Base-by-base conservation (phyloP, 2,888 invertebrate genomes). In the Encarsia formosa region DNA sequence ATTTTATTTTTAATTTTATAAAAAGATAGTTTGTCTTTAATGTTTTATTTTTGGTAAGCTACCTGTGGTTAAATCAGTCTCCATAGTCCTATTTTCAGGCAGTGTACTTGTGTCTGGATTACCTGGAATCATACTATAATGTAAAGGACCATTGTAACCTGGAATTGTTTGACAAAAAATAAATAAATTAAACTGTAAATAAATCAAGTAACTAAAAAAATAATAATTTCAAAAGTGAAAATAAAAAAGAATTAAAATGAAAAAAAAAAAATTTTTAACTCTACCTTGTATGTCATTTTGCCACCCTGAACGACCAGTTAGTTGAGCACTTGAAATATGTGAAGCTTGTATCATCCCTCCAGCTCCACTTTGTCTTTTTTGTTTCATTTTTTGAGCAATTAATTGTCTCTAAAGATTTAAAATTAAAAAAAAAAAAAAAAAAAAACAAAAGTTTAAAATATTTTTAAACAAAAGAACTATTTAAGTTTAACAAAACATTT, bases 71-170 rank as follows among this genome's bases (percentile, higher is more conserved):
- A 70, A 57, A 53, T 67, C 69, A 31, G 65, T 59, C 57, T 70
- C 68, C 57, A 69, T 62, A 53, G 63, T 65, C 59, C 69, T 71
- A 52, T 62, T 67, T 54, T 70, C 70, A 49, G 65, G 57, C 43
- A 66, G 63, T 44, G 64, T 49, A 51, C 63, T 67, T 45, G 67
- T 59, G 76, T 91, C 90, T 29, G 89, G 87, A 78, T 89, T 89
- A 65, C 87, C 85, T 63, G 84, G 83, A 34, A 85, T 84, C 81
- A 89, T 87, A 65, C 85, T 85, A 74, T 86, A 91, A 76, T 91
- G 90, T 79, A 91, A 81, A 61, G 91, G 90, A 49, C 91, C 89
- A 78, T 91, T 91, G 73, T 91, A 92, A 69, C 85, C 87, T 87
- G 73, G 13, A 51, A 59, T 20, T 40, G 16, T 8, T 29, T 9